These are phyloP conservation scores for Coelopa pilipes DNA, from an alignment of 2,888 invertebrate genomes.

Conservation along the genomic window DNA sequence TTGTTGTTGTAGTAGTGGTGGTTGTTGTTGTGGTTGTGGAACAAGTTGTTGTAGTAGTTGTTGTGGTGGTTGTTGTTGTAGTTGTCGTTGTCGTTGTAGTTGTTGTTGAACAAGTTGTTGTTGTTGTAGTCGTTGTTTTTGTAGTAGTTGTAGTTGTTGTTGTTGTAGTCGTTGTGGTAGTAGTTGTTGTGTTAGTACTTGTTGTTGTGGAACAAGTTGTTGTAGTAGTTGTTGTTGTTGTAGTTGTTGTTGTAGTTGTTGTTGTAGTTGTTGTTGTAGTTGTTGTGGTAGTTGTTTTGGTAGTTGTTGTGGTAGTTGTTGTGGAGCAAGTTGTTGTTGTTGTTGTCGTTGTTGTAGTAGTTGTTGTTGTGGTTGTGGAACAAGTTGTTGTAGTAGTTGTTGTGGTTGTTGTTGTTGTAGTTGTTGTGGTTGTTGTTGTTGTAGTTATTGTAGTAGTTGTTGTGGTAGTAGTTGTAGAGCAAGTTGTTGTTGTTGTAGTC, in stretches of 20 bases:
- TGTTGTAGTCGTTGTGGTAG: not conserved
- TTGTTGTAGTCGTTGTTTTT: slow-evolving; percentile 4
- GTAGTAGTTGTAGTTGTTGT: not conserved
- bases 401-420: slow-evolving; percentile 24
- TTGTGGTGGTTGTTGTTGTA: not conserved
- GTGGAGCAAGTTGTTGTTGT: not conserved
- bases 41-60: not conserved
- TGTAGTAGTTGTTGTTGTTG: slow-evolving; percentile 7
- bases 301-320: not conserved
- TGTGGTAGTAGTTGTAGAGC: slow-evolving; percentile 58
- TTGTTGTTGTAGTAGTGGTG: not conserved
- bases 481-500: slow-evolving; percentile 65
- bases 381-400: slow-evolving; percentile 17
- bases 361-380: slow-evolving; percentile 1
- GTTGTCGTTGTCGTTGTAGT: not conserved
- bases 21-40: not conserved
- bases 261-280: not conserved
- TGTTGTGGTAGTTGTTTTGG: not conserved
- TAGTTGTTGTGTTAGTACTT: not conserved
- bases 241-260: slow-evolving; percentile 17
- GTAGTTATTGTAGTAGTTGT: slow-evolving; percentile 37
- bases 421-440: slow-evolving; percentile 38
- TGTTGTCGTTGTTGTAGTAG: slow-evolving; percentile 13
- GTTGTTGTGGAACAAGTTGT: not conserved
- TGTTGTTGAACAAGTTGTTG: slow-evolving; percentile 12